phyloP scores from a whole-genome alignment of 2,888 invertebrate genomes.

The Omphaloscelis lunosa region DNA sequence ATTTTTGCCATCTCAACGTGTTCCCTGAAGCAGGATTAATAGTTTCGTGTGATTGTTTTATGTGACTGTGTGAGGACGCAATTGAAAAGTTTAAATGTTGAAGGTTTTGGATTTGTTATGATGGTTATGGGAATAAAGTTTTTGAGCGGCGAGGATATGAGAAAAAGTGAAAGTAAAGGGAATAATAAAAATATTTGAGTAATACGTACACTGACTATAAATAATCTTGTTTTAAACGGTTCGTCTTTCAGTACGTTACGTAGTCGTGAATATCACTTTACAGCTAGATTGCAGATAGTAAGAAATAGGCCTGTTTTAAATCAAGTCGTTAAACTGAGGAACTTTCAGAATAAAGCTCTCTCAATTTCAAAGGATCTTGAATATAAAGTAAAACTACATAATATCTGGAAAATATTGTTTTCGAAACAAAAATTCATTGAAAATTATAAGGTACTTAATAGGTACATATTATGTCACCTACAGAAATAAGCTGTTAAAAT shows the following conservation, averaged over 20 bases:
- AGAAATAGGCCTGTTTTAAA: not conserved
- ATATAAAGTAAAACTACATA: not conserved
- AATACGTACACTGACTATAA: not conserved
- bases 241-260: not conserved
- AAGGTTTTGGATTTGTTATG: conserved; percentile 11
- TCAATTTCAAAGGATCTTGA: not conserved
- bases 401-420: not conserved
- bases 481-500: not conserved
- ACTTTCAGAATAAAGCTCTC: not conserved
- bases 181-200: not conserved
- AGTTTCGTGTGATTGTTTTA: conserved; percentile 73
- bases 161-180: not conserved
- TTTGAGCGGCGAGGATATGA: not conserved
- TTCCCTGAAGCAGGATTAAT: conserved; percentile 73
- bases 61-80: conserved; percentile 30
- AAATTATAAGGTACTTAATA: not conserved
- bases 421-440: not conserved
- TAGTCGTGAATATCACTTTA: not conserved
- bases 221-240: not conserved
- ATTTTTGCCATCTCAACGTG: conserved; percentile 76
- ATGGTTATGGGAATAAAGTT: conserved; percentile 33
- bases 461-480: not conserved
- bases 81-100: conserved; percentile 45
- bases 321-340: not conserved
- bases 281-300: not conserved